Evolutionary conservation across 2,888 invertebrate genomes (phyloP).

Genomic region (Chalcis sispes): DNA sequence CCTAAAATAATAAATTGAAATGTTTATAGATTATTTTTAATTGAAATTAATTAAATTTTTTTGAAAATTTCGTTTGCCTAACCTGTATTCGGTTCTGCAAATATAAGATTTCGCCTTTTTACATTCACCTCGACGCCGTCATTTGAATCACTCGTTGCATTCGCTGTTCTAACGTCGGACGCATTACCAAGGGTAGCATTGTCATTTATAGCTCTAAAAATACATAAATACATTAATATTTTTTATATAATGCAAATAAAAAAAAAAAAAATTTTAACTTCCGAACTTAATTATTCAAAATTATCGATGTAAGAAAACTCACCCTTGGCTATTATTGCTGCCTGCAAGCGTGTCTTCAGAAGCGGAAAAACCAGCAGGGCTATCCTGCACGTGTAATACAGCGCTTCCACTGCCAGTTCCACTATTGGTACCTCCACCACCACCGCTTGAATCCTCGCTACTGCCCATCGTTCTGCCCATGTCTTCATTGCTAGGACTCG

Average conservation of each 20-base stretch:
- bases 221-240: constrained; percentile 4
- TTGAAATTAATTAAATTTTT: neutral
- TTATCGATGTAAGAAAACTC: neutral
- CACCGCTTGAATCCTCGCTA: constrained; percentile 86
- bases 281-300: neutral
- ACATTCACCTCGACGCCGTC: constrained; percentile 68
- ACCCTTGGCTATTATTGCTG: constrained; percentile 53
- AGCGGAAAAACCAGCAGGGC: constrained; percentile 73
- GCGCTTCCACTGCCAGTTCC: constrained; percentile 12
- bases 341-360: constrained; percentile 65
- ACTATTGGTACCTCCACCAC: constrained; percentile 63
- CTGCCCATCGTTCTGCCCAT: constrained; percentile 84
- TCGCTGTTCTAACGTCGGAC: constrained; percentile 65
- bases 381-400: constrained; percentile 72
- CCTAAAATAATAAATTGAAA: constrained; percentile 58
- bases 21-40: too few species aligned
- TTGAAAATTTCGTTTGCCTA: neutral
- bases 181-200: constrained; percentile 52
- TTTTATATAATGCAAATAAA: neutral
- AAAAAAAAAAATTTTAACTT: neutral
- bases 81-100: constrained; percentile 70
- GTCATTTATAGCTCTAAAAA: constrained; percentile 61
- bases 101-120: constrained; percentile 71
- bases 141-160: constrained; percentile 71
- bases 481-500: constrained; percentile 82